Conservation (phyloP, 2,113 vertebrate genomes). For the Xenopus tropicalis region UCB_Xtro_10.0 CM004448.2:99240501-99241000, state of each 20-base stretch:
- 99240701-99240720: conserved; percentile 34
- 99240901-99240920: neutral
- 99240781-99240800: conserved; percentile 26
- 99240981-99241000: neutral
- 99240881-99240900: rapidly evolving
- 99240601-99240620: conserved; percentile 53
- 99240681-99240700: conserved; percentile 46
- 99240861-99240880: neutral
- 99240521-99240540: conserved; percentile 48
- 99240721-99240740: conserved; percentile 24
- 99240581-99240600: conserved; percentile 46
- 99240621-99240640: neutral
- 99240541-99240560: conserved; percentile 64
- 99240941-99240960: neutral
- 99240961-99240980: neutral
- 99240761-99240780: conserved; percentile 35
- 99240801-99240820: conserved; percentile 33
- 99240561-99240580: conserved; percentile 31
- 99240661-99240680: conserved; percentile 47
- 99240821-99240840: conserved; percentile 30
- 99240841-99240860: conserved; percentile 28
- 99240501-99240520: conserved; percentile 55
- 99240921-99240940: neutral
- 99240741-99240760: conserved; percentile 42
- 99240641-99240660: conserved; percentile 43